Base-by-base conservation (phyloP, 2,888 invertebrate genomes). In the Eilema griseolum region DNA sequence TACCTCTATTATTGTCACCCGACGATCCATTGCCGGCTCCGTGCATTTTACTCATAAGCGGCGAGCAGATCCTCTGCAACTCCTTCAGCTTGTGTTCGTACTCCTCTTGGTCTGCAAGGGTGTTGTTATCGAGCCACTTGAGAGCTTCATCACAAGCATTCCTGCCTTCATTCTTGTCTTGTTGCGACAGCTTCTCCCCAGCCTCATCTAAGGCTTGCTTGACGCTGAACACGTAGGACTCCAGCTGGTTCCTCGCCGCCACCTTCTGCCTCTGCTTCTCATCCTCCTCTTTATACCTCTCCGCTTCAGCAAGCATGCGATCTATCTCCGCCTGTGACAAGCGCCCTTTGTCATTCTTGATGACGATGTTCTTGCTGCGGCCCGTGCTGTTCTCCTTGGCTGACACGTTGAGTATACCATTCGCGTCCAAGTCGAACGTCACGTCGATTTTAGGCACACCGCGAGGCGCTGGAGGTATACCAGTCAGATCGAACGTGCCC, bases 121-220 rank as follows among this genome's bases (percentile, higher is more conserved):
- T 95, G 92, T 97, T 97, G 85, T 93, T 91, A 85, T 98, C 98
- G 75, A 98, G 90, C 98, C 98, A 98, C 67, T 93, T 94, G 66
- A 98, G 89, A 46, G 96, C 95, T 64, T 96, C 96, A 0, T 96
- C 96, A 83, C 97, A 97, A 69, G 95, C 93, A 4, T 85, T 87
- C n/a, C 88, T 86, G 1, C 95, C 95, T 59, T 88, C 85, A 41
- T 86, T 89, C 89, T 97, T 97, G 79, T 98, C 98, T 4, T 95
- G 91, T 31, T 96, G 96, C 8, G 92, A 90, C 61, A 98, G 88
- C 87, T 96, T 97, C 65, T 93, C 95, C 0, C 94, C 95, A 31
- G 96, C 95, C 23, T 97, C 96, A 24, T 97, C 96, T 46, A 96
- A 87, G 3, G 97, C 96, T 86, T 97, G 97, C 81, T 96, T 97